Evolutionary conservation across 2,888 invertebrate species (phyloP).

Genomic region (Rhagophthalmus giganteus): DNA sequence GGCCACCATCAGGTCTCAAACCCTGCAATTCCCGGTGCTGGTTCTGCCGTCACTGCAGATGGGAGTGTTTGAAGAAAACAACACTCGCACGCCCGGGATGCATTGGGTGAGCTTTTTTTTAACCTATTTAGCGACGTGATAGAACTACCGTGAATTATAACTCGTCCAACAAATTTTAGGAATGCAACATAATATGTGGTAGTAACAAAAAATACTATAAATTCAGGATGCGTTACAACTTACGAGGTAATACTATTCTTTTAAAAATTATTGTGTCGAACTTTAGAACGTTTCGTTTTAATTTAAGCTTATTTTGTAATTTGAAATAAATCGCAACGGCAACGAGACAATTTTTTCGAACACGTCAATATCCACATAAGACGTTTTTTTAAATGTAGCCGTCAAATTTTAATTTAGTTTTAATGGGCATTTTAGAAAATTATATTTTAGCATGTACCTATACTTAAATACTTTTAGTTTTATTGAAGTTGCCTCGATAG

Average conservation of each 20-base stretch:
- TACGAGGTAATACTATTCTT: background rate
- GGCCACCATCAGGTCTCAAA: slow-evolving; percentile 23
- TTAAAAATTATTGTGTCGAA: background rate
- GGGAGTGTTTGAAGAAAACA: slow-evolving; percentile 88
- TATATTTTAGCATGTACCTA: too few species aligned
- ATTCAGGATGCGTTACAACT: background rate
- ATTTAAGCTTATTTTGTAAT: too few species aligned
- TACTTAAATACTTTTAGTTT: too few species aligned
- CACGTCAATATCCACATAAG: too few species aligned
- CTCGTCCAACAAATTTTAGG: background rate
- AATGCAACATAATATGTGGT: background rate
- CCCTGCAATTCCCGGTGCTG: slow-evolving; percentile 22
- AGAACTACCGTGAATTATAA: background rate
- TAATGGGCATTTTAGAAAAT: too few species aligned
- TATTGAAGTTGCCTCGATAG: too few species aligned
- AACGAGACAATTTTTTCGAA: too few species aligned
- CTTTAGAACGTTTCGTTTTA: too few species aligned
- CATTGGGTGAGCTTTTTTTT: slow-evolving; percentile 73
- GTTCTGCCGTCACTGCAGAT: slow-evolving; percentile 69
- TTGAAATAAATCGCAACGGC: too few species aligned
- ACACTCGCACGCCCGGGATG: slow-evolving; percentile 80
- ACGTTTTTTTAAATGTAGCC: too few species aligned
- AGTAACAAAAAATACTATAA: background rate
- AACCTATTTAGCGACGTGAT: background rate
- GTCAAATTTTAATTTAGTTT: too few species aligned